phyloP scores from a whole-genome alignment of 1,140 invertebrate species.

The Drosophila neocordata region DNA sequence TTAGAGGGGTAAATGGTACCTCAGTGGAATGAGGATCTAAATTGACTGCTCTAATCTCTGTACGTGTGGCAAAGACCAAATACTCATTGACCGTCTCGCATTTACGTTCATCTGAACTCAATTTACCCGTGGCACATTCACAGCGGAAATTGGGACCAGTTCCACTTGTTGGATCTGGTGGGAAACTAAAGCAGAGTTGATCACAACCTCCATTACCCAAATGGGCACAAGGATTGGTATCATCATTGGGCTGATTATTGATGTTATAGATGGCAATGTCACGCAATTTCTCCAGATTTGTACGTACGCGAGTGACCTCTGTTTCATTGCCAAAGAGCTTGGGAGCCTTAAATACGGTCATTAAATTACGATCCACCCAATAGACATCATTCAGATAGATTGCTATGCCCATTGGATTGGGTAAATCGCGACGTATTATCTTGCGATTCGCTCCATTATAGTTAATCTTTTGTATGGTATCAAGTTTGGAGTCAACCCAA shows the following conservation, averaged over 20 bases:
- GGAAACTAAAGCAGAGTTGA: constrained; percentile 97
- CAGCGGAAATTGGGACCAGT: constrained; percentile 87
- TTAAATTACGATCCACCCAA: constrained; percentile 97
- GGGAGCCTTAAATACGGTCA: constrained; percentile 93
- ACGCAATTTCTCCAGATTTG: constrained; percentile 91
- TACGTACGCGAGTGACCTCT: constrained; percentile 88
- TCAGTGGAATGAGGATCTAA: constrained; percentile 91
- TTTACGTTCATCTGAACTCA: constrained; percentile 85
- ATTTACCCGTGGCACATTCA: constrained; percentile 94
- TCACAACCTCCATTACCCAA: constrained; percentile 93
- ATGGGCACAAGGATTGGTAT: constrained; percentile 90
- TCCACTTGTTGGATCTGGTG: constrained; percentile 84
- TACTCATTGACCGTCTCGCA: constrained; percentile 94
- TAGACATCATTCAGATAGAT: constrained; percentile 93
- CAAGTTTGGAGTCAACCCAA: constrained; percentile 97
- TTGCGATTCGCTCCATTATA: constrained; percentile 91
- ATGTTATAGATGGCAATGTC: constrained; percentile 96
- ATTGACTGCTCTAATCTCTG: constrained; percentile 94
- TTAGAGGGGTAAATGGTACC: constrained; percentile 92
- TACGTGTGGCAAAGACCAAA: constrained; percentile 94
- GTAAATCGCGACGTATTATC: constrained; percentile 93
- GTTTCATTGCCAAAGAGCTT: constrained; percentile 89
- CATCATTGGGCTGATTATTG: constrained; percentile 92
- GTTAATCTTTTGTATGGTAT: constrained; percentile 95
- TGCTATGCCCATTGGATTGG: constrained; percentile 97